Evolutionary conservation across 2,888 invertebrate species (phyloP), one percentile per base, ranked within the genome.

Genomic region (Meloe dianella): DNA sequence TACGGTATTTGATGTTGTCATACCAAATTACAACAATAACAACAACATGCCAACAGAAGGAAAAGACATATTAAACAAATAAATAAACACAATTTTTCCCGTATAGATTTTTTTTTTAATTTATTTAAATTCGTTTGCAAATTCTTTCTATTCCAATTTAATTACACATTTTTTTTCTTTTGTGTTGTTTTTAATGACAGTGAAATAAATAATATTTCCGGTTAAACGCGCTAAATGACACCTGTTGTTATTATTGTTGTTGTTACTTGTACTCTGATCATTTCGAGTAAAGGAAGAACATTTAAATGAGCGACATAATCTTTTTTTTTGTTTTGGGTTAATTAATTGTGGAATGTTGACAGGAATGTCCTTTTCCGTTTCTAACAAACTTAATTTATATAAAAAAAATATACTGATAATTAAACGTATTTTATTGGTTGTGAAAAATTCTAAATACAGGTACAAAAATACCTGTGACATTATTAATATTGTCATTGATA

Each of bases 401-500:
- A 27, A 27, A 27, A 27, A 27, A 27, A 27, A 27, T 27, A 2
- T 27, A 27, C 4, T 27, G 27, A n/a, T n/a, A n/a, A 32, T 32
- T 32, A 32, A 32, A 32, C 9, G 32, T 10, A 32, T 32, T 10
- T 32, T 10, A 32, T 32, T n/a, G n/a, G n/a, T n/a, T n/a, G n/a
- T n/a, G n/a, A n/a, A n/a, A n/a, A n/a, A n/a, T n/a, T 27, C 4
- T 27, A 27, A 14, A 14, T 10, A 4, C 12, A 4, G 4, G 10
- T 12, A 14, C 12, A 14, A 14, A 10, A 12, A 35, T 35, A 35
- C 35, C 35, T 35, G 35, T 35, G 35, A 14, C 35, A 14, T 35
- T 35, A 35, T 47, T 20, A 20, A 47, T 17, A 47, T 20, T 47
- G 47, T 47, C 47, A 47, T 47, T 47, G 47, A 47, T 47, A 47